Evolutionary conservation across 2,797 vertebrate genomes (phyloP), one percentile per base, ranked within the genome.

Genomic region (Typhlichthys eigenmanni): DNA sequence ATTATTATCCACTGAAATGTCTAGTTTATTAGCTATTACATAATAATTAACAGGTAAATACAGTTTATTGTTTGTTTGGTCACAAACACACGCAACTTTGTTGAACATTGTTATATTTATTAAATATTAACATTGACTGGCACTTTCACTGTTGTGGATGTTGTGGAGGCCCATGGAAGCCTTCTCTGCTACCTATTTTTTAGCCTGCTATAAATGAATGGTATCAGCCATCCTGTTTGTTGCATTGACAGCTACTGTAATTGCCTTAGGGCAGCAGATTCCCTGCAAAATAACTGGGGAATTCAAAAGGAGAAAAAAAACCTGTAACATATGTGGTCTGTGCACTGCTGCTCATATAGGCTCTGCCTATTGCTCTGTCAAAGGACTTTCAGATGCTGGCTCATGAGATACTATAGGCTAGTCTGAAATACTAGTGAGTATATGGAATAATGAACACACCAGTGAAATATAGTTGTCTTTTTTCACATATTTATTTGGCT

Each of bases 171-270:
- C 62, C n/a, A 63, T 29, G 24, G 24, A 17, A 24, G 62, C 52
- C 5, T 45, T 66, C 0, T 29, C 10, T 53, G 51, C 8, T 4
- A 48, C 43, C 52, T 55, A 45, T 7, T 65, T 60, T 72, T 72
- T 64, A 59, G 49, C 49, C 58, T 34, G 58, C 58, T 63, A 53
- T 45, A 68, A 76, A 61, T 80, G 74, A 81, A 73, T 72, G 64
- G 47, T 74, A 69, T 79, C 75, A 69, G 64, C 65, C 58, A n/a
- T 74, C 65, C 51, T 14, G 68, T 84, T 74, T 77, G 74, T 79
- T 79, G 69, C 74, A 72, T 62, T 78, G 75, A 84, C 75, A 85
- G 74, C 60, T 74, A 54, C 74, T 85, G 69, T 79, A 84, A 82
- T 74, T 82, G 83, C 74, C 48, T 68, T 10, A 71, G 69, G 81